These are phyloP conservation scores for Pycnonotus jocosus DNA, from an alignment of 2,113 vertebrate genomes.

Conservation along the genomic window DNA sequence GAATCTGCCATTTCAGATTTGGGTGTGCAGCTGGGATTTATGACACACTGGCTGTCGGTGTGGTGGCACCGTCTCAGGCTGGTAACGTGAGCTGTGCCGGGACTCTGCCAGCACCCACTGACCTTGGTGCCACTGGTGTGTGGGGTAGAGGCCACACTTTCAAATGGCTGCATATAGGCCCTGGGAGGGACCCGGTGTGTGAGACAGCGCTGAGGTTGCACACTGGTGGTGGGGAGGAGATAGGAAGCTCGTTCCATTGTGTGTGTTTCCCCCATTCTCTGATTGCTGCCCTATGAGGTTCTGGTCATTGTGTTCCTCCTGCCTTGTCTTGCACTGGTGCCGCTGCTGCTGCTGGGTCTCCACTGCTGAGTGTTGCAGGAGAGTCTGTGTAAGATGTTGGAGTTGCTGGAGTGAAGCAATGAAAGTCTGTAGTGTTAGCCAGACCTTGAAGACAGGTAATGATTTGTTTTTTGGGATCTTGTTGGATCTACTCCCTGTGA, in stretches of 20 bases:
- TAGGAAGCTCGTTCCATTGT: fast-evolving
- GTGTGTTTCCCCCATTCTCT: background rate
- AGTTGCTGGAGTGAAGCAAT: background rate
- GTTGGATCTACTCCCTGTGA: background rate
- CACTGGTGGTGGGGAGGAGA: background rate
- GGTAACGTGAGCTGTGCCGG: background rate
- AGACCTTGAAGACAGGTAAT: fast-evolving
- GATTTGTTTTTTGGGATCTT: background rate
- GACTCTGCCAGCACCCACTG: background rate
- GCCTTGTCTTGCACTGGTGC: background rate
- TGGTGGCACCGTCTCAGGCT: fast-evolving
- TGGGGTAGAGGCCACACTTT: background rate
- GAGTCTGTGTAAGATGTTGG: background rate
- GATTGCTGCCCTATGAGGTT: fast-evolving
- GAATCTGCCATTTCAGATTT: background rate
- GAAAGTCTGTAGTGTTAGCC: background rate
- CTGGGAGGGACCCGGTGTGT: background rate
- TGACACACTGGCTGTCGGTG: background rate
- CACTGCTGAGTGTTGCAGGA: fast-evolving
- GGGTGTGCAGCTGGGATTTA: background rate
- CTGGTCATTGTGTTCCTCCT: background rate
- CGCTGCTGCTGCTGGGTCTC: fast-evolving
- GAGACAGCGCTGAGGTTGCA: background rate
- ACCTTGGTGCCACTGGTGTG: background rate
- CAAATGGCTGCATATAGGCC: fast-evolving